phyloP scores from a whole-genome alignment of 2,888 invertebrate genomes.

The Odontomyia ornata region DNA sequence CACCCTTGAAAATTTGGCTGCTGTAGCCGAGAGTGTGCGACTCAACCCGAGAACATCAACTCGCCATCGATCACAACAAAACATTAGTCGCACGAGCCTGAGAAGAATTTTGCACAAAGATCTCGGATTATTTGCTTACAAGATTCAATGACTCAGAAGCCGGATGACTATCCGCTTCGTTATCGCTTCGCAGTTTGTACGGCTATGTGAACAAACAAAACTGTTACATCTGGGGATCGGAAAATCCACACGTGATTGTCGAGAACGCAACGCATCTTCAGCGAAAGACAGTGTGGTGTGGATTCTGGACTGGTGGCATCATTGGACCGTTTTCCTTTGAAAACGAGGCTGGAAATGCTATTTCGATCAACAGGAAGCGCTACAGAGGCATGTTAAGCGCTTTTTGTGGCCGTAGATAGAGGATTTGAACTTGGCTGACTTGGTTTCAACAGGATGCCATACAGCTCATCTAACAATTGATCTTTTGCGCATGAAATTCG shows the following conservation, averaged over 20 bases:
- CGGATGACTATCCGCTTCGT: no score
- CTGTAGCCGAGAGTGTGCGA: no score
- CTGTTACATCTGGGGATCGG: slow-evolving; percentile 3
- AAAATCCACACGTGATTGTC: neutral
- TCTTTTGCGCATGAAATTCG: slow-evolving; percentile 1
- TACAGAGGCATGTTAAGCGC: slow-evolving; percentile 18
- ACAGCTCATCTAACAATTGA: neutral
- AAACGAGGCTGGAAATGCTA: neutral
- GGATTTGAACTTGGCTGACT: neutral
- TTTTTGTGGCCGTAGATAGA: neutral
- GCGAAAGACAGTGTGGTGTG: slow-evolving; percentile 4
- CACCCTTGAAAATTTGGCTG: no score
- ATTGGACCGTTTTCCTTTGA: slow-evolving; percentile 6
- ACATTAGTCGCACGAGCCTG: no score
- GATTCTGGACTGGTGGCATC: slow-evolving; percentile 3
- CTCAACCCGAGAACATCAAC: no score
- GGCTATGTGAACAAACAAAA: slow-evolving; percentile 1
- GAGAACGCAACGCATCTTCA: neutral
- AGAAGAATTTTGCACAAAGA: no score
- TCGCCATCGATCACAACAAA: no score
- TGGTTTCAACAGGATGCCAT: slow-evolving; percentile 11
- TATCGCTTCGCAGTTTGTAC: neutral
- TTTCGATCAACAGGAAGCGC: slow-evolving; percentile 18
- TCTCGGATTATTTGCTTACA: no score
- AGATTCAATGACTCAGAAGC: no score